A percentile compares a stretch with the other conserved stretches of the same genome.
phyloP scores from a whole-genome alignment of 2,113 vertebrate genomes.

The Sander lucioperca region DNA sequence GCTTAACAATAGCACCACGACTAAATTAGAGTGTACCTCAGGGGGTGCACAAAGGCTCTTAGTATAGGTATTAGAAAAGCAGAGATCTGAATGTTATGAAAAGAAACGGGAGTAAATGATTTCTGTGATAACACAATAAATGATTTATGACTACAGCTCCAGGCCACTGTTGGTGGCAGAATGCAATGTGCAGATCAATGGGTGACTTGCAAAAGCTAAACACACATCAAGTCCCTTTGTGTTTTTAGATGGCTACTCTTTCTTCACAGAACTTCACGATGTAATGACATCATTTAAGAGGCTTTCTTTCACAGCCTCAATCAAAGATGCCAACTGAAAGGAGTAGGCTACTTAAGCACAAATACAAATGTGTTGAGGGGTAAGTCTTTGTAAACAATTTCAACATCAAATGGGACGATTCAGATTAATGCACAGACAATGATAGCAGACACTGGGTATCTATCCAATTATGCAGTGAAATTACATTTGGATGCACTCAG shows the following conservation, averaged over 20 bases:
- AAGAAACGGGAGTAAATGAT: slow-evolving; percentile 78
- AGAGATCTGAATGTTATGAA: slow-evolving; percentile 74
- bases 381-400: slow-evolving; percentile 77
- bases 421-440: slow-evolving; percentile 77
- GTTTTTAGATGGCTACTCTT: slow-evolving; percentile 52
- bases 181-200: slow-evolving; percentile 66
- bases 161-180: slow-evolving; percentile 64
- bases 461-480: slow-evolving; percentile 81
- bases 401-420: slow-evolving; percentile 71
- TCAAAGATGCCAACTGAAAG: slow-evolving; percentile 46
- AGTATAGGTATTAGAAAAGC: slow-evolving; percentile 70
- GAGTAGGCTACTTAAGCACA: slow-evolving; percentile 54
- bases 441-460: slow-evolving; percentile 73
- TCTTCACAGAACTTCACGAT: slow-evolving; percentile 32
- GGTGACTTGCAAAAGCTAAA: slow-evolving; percentile 51
- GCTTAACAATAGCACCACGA: slow-evolving; percentile 73
- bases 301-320: slow-evolving; percentile 17
- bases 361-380: slow-evolving; percentile 63
- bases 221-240: slow-evolving; percentile 57
- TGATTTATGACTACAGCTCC: slow-evolving; percentile 76
- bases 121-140: slow-evolving; percentile 72
- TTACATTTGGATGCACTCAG: slow-evolving; percentile 80
- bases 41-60: slow-evolving; percentile 57
- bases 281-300: slow-evolving; percentile 56
- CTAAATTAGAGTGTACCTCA: slow-evolving; percentile 73